Percentiles rank a stretch among this genome's conserved stretches.
Evolutionary conservation across 2,113 vertebrate species (phyloP).

Genomic region (Myrmophylax atrothorax): DNA sequence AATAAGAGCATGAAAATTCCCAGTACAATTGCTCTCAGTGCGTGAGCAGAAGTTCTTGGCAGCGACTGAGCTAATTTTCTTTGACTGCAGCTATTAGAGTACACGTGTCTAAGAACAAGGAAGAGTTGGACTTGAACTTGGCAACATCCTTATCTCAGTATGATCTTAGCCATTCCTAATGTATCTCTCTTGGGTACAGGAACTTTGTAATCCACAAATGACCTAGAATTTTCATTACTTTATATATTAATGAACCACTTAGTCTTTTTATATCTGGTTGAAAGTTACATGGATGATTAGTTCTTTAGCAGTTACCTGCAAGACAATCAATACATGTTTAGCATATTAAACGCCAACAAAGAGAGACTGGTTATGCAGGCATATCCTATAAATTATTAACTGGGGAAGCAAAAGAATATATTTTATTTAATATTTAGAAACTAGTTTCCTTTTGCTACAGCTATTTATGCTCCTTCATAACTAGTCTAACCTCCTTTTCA

Average conservation of each 20-base stretch:
- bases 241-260: neutral
- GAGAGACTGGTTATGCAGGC: neutral
- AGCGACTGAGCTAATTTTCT: neutral
- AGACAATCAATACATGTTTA: constrained; percentile 19
- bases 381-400: neutral
- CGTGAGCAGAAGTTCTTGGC: neutral
- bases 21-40: neutral
- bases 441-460: neutral
- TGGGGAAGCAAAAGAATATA: neutral
- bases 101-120: neutral
- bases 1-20: neutral
- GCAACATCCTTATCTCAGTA: neutral
- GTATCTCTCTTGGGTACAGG: neutral
- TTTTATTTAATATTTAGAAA: neutral
- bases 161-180: neutral
- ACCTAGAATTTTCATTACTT: neutral
- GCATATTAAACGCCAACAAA: neutral
- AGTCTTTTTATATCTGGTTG: neutral
- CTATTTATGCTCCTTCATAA: neutral
- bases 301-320: constrained; percentile 17
- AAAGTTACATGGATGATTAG: neutral
- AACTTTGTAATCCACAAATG: neutral
- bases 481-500: neutral
- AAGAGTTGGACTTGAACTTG: neutral
- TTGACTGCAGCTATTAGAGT: neutral